Evolutionary conservation across 2,888 invertebrate genomes (phyloP).

Genomic region (Stomorhina lunata): DNA sequence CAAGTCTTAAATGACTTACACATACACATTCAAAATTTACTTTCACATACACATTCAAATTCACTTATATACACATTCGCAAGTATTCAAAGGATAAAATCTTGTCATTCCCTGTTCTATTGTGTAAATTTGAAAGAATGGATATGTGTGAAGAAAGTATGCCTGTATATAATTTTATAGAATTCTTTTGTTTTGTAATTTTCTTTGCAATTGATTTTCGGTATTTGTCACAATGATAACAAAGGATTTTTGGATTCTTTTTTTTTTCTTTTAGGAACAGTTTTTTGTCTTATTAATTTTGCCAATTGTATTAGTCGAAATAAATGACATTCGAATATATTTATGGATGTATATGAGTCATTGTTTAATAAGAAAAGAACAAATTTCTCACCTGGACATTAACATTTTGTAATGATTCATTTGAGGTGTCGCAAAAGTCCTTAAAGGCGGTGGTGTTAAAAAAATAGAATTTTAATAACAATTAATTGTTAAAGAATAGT

Average conservation of each 20-base stretch:
- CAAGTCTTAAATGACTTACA: slow-evolving; percentile 74
- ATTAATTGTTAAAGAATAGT: background rate
- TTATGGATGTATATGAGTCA: too few relatives aligned
- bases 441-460: slow-evolving; percentile 16
- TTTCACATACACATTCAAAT: too few relatives aligned
- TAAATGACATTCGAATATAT: slow-evolving; percentile 7
- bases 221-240: slow-evolving; percentile 33
- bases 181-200: slow-evolving; percentile 39
- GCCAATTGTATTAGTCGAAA: slow-evolving; percentile 15
- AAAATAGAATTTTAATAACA: background rate
- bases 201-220: slow-evolving; percentile 57
- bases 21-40: slow-evolving; percentile 6
- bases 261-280: background rate
- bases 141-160: background rate
- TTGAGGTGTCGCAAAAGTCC: slow-evolving; percentile 50
- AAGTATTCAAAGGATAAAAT: background rate
- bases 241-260: slow-evolving; percentile 37
- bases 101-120: background rate
- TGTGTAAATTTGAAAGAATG: background rate
- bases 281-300: background rate
- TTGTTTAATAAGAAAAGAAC: slow-evolving; percentile 19
- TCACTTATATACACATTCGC: background rate
- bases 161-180: background rate
- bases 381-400: slow-evolving; percentile 49
- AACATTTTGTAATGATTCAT: slow-evolving; percentile 11